Evolutionary conservation across 2,113 vertebrate genomes (phyloP).

Genomic region (Setophaga coronata): DNA sequence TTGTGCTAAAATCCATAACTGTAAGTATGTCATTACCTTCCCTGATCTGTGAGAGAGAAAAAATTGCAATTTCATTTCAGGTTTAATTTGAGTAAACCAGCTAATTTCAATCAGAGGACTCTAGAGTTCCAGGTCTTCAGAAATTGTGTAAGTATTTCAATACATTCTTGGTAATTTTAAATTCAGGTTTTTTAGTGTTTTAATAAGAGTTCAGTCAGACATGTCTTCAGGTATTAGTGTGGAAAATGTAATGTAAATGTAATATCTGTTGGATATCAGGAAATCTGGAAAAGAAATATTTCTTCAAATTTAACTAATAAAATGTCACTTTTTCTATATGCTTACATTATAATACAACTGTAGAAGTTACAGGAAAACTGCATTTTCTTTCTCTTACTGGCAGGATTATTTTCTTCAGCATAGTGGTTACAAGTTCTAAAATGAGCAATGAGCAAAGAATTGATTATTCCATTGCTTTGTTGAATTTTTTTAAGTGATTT

Average conservation of each 20-base stretch:
- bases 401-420: neutral
- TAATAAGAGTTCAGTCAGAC: neutral
- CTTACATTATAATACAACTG: neutral
- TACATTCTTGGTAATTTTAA: neutral
- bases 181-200: neutral
- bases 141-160: conserved; percentile 85
- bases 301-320: neutral
- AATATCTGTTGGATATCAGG: neutral
- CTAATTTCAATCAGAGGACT: conserved; percentile 86
- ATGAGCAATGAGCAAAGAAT: neutral
- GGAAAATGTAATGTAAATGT: neutral
- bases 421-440: neutral
- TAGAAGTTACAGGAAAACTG: neutral
- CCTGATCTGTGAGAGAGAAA: neutral
- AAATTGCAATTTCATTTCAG: conserved; percentile 71
- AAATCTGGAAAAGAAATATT: neutral
- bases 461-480: neutral
- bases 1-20: neutral
- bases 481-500: neutral
- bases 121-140: conserved; percentile 92
- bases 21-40: neutral
- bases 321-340: neutral
- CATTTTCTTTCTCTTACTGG: neutral
- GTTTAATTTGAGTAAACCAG: conserved; percentile 86
- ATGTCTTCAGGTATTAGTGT: neutral